Base-by-base conservation (phyloP, 2,797 vertebrate genomes). In the Allobates femoralis region DNA sequence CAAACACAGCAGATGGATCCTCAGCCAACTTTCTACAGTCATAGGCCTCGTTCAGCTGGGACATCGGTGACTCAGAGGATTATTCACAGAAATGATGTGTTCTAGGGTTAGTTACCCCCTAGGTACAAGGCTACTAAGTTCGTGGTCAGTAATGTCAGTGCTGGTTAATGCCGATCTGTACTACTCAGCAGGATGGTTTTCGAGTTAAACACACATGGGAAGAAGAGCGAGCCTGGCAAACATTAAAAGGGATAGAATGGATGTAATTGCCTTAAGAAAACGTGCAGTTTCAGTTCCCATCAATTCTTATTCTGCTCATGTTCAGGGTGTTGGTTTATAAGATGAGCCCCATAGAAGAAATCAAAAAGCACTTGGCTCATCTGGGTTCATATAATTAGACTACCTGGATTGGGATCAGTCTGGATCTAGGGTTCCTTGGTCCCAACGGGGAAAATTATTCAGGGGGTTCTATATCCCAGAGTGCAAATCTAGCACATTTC, bases 41-140 rank as follows among this genome's bases (percentile, higher is more conserved):
- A 19, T 30, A 21, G 60, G 18, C 26, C 23, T 46, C 26, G 32
- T 41, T 34, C n/a, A 16, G 6, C 50, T 5, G 21, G 32, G 64
- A 74, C n/a, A 28, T 19, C 46, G 23, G 18, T 83, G 81, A 83
- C 55, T 83, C 81, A 83, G 80, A 73, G n/a, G 53, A 15, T 83
- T 83, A 83, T 60, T 83, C 81, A 74, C 60, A 16, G 26, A 37
- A 41, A 23, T 56, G 34, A 83, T 83, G 81, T 73, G 81, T 83
- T 58, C 66, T 19, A 55, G 67, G 30, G 21, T 60, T 60, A 73
- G 16, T 73, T 56, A 73, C 81, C 81, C 81, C 67, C 81, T 73
- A 53, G 66, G 55, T n/a, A n/a, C 50, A 46, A 28, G 81, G 11
- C 41, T 73, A 56, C 66, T 21, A n/a, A 82, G 81, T 37, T 60